Conservation (phyloP, 2,113 vertebrate genomes). For the Anguilla rostrata region DNA sequence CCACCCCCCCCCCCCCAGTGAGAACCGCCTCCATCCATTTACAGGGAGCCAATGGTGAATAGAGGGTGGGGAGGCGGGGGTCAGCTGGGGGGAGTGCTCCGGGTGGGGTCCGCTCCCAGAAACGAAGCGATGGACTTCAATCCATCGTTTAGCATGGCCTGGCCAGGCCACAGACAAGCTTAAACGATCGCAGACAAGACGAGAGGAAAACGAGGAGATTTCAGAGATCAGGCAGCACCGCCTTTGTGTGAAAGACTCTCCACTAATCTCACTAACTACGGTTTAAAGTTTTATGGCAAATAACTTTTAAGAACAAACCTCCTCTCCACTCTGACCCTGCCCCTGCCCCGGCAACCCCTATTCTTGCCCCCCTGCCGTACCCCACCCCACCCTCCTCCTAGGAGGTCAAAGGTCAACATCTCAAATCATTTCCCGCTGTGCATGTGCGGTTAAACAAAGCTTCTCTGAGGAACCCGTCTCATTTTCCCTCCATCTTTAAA, state of each 20-base stretch:
- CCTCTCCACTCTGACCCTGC: not conserved
- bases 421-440: not conserved
- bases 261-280: no score
- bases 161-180: constrained; percentile 51
- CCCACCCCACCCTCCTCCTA: not conserved
- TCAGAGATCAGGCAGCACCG: no score
- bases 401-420: not conserved
- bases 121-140: constrained; percentile 52
- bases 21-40: constrained; percentile 75
- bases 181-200: constrained; percentile 53
- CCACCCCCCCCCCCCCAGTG: constrained; percentile 40
- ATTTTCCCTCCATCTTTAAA: not conserved
- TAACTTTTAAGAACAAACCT: no score
- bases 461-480: not conserved
- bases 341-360: not conserved
- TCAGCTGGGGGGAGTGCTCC: not conserved
- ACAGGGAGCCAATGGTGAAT: constrained; percentile 65
- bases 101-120: constrained; percentile 30
- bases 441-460: not conserved
- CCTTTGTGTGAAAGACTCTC: no score
- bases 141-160: constrained; percentile 65
- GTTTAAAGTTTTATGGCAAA: no score
- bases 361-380: not conserved
- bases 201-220: no score
- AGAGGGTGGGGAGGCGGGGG: not conserved